phyloP scores from a whole-genome alignment of 1,140 invertebrate species.

The Diabrotica virgifera region DNA sequence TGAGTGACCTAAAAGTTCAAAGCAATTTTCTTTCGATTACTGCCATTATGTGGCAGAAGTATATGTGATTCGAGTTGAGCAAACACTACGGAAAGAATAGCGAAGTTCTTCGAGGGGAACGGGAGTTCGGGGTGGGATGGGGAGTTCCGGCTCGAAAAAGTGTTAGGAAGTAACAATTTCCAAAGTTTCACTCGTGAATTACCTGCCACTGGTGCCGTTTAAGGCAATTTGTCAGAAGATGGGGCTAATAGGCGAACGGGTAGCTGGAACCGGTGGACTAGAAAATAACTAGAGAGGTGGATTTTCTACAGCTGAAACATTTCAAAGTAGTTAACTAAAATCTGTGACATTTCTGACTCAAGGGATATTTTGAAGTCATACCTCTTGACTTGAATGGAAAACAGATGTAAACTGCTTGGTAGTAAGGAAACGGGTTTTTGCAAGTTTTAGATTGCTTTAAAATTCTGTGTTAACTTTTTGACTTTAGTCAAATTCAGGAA shows the following conservation, averaged over 20 bases:
- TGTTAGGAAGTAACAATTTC: conserved; percentile 43
- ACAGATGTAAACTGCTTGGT: too few relatives aligned
- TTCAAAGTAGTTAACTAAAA: too few relatives aligned
- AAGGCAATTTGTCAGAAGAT: conserved; percentile 41
- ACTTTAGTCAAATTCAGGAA: too few relatives aligned
- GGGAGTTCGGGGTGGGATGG: conserved; percentile 1
- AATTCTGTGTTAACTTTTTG: too few relatives aligned
- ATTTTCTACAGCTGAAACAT: too few relatives aligned
- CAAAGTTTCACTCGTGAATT: conserved; percentile 41
- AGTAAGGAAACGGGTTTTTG: too few relatives aligned
- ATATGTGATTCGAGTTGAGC: conserved; percentile 40
- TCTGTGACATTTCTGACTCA: too few relatives aligned
- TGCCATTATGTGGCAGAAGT: conserved; percentile 39
- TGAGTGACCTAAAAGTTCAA: conserved; percentile 36
- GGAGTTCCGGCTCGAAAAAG: conserved; percentile 24
- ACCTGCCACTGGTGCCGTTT: conserved; percentile 39
- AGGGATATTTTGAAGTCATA: too few relatives aligned
- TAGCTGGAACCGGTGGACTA: conserved; percentile 36
- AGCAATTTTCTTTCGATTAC: conserved; percentile 44
- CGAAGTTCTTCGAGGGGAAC: conserved; percentile 25
- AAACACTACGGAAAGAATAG: conserved; percentile 36
- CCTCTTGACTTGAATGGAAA: too few relatives aligned
- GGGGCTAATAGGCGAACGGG: conserved; percentile 7
- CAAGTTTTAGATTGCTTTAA: too few relatives aligned
- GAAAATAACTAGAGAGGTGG: conserved; percentile 33